Evolutionary conservation across 1,140 invertebrate genomes (phyloP).

Genomic region (Spodoptera litura): DNA sequence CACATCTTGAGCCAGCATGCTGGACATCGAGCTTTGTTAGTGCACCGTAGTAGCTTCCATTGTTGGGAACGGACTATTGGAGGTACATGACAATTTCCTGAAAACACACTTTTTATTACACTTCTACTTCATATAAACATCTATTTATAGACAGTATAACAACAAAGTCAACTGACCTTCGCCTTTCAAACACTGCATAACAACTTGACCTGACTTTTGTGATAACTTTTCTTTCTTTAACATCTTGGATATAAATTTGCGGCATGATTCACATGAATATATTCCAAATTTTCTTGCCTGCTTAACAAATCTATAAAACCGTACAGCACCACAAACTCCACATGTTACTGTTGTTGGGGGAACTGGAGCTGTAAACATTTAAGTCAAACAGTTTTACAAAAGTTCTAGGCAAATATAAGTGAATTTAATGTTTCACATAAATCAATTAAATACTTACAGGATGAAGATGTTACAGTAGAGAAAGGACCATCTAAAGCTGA

Average conservation of each 20-base stretch:
- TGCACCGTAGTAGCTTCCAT: constrained; percentile 90
- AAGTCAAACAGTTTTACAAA: constrained; percentile 38
- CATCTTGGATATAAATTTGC: constrained; percentile 94
- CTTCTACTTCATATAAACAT: constrained; percentile 38
- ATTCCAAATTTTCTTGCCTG: constrained; percentile 94
- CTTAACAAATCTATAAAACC: constrained; percentile 91
- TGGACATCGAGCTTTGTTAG: constrained; percentile 91
- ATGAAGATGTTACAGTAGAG: constrained; percentile 83
- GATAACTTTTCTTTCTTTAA: constrained; percentile 89
- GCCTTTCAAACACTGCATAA: constrained; percentile 89
- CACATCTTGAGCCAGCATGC: constrained; percentile 96
- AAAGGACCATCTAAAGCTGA: constrained; percentile 89
- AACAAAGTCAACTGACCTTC: constrained; percentile 84
- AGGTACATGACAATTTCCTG: constrained; percentile 89
- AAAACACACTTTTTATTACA: constrained; percentile 56
- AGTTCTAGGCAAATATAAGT: not conserved
- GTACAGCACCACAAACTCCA: constrained; percentile 92
- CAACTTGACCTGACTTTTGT: constrained; percentile 84
- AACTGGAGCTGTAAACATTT: constrained; percentile 77
- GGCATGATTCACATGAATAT: constrained; percentile 93
- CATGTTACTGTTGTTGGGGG: constrained; percentile 90
- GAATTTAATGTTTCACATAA: not conserved
- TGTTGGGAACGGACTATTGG: constrained; percentile 90
- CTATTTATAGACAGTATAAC: not conserved
- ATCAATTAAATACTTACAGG: constrained; percentile 71